These are phyloP conservation scores for Drosophila serrata DNA, from an alignment of 1,140 invertebrate species.

Conservation along the genomic window DNA sequence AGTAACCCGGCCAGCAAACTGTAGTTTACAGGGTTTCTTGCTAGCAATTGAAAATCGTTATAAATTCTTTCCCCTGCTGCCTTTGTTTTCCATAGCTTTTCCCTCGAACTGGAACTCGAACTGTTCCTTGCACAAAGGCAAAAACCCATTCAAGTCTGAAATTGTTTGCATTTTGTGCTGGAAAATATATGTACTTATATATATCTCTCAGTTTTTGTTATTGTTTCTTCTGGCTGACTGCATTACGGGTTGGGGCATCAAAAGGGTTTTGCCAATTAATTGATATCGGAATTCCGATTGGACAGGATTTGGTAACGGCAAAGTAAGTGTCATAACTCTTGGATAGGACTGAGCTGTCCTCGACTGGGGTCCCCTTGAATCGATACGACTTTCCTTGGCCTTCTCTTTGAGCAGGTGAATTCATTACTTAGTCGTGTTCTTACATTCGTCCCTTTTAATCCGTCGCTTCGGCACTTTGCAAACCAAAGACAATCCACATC, in stretches of 20 bases:
- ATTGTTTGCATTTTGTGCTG: constrained; percentile 53
- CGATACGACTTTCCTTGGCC: background rate
- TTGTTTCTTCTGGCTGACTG: constrained; percentile 31
- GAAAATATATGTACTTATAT: constrained; percentile 5
- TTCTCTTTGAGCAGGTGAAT: constrained; percentile 24
- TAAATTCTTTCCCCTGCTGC: constrained; percentile 19
- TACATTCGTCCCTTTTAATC: constrained; percentile 29
- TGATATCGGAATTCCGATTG: constrained; percentile 2
- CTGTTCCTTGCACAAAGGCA: constrained; percentile 14
- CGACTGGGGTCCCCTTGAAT: background rate
- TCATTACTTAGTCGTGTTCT: constrained; percentile 45
- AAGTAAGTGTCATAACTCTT: constrained; percentile 7
- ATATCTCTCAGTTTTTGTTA: constrained; percentile 18
- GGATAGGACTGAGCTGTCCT: background rate
- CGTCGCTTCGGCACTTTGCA: constrained; percentile 24
- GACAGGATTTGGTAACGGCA: background rate
- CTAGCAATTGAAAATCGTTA: constrained; percentile 29
- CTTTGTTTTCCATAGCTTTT: constrained; percentile 11
- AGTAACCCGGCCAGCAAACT: constrained; percentile 2
- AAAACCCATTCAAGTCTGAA: constrained; percentile 58
- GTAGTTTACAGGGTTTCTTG: constrained; percentile 8
- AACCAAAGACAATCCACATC: constrained; percentile 51
- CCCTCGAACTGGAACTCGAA: background rate
- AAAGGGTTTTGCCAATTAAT: constrained; percentile 31
- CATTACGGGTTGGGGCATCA: constrained; percentile 11